A percentile compares a stretch with the other conserved stretches of the same genome.
Conservation (phyloP, 1,140 invertebrate genomes). For the Hypsibius dujardini region DNA sequence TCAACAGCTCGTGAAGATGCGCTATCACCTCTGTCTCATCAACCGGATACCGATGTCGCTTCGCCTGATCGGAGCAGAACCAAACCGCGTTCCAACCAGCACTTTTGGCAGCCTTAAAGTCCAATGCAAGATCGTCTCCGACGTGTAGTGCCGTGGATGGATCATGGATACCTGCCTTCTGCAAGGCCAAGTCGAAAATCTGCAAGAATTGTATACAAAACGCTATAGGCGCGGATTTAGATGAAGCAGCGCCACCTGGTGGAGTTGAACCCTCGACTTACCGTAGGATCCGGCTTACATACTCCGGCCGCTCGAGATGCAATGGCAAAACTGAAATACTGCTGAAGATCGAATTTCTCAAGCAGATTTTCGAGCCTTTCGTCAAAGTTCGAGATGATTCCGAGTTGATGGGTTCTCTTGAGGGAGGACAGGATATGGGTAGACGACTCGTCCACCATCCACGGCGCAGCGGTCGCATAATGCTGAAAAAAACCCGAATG, state of each 20-base stretch:
- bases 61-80: not conserved
- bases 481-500: conserved; percentile 41
- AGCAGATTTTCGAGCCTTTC: conserved; percentile 52
- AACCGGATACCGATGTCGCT: not conserved
- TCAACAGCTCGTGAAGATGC: not conserved
- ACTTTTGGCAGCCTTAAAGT: conserved; percentile 54
- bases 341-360: conserved; percentile 40
- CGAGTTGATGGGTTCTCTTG: conserved; percentile 31
- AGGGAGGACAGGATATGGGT: conserved; percentile 44
- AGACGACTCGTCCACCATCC: conserved; percentile 47
- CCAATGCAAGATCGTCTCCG: conserved; percentile 53
- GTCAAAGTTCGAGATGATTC: conserved; percentile 74
- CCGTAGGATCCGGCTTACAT: conserved; percentile 48
- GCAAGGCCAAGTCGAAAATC: conserved; percentile 55
- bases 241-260: too few relatives aligned
- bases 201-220: too few relatives aligned
- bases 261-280: too few relatives aligned
- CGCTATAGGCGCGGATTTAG: too few relatives aligned
- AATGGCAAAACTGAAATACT: conserved; percentile 59
- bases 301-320: conserved; percentile 51
- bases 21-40: not conserved
- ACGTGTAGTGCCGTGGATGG: conserved; percentile 55
- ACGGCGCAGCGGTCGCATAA: conserved; percentile 49
- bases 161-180: conserved; percentile 21
- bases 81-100: conserved; percentile 52